phyloP scores from a whole-genome alignment of 1,140 invertebrate species.

The Cheumatopsyche charites region DNA sequence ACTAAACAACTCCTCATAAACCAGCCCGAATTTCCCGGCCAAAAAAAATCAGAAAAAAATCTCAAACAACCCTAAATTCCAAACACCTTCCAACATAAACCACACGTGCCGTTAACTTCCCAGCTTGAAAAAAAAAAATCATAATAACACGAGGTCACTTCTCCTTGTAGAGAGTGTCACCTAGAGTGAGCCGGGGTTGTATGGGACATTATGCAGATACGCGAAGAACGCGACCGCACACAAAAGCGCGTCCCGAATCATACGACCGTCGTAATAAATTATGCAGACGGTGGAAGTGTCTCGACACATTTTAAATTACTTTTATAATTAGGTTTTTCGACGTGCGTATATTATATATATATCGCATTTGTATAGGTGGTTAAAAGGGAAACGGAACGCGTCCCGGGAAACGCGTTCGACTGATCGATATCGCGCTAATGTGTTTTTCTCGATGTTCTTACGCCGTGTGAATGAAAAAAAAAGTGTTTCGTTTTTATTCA shows the following conservation, averaged over 20 bases:
- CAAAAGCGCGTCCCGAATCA: slow-evolving; percentile 25
- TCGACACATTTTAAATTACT: slow-evolving; percentile 37
- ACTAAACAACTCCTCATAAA: no score
- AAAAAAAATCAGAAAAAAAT: no score
- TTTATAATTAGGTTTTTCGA: slow-evolving; percentile 32
- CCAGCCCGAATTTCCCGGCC: no score
- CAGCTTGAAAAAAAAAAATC: slow-evolving; percentile 15
- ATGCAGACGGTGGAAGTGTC: slow-evolving; percentile 33
- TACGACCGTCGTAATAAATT: slow-evolving; percentile 27
- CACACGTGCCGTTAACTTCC: no score
- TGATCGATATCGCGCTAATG: slow-evolving; percentile 16
- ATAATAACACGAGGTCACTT: slow-evolving; percentile 5
- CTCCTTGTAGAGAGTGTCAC: not conserved
- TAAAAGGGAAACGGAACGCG: not conserved
- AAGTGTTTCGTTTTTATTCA: no score
- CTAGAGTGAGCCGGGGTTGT: slow-evolving; percentile 8
- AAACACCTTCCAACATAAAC: no score
- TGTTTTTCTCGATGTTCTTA: no score
- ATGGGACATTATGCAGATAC: slow-evolving; percentile 33
- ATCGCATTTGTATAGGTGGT: not conserved
- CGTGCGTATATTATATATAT: no score
- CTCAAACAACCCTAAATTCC: no score
- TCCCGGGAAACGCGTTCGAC: not conserved
- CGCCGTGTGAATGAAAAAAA: no score
- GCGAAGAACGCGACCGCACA: slow-evolving; percentile 3